Conservation (phyloP, 2,888 invertebrate species). For the Teleogryllus oceanicus region DNA sequence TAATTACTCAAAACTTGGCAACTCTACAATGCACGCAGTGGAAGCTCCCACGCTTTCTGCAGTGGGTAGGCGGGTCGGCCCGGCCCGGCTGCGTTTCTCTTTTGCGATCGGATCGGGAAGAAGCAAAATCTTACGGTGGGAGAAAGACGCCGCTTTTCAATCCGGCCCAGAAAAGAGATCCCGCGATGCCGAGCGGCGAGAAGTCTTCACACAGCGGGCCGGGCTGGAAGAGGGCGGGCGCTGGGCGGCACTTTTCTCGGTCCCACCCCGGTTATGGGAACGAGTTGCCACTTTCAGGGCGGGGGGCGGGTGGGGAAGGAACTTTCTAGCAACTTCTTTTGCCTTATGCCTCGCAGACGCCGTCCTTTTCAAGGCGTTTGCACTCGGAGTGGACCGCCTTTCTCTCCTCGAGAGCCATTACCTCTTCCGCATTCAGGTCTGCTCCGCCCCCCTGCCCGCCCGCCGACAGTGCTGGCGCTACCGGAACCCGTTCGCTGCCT, state of each 20-base stretch:
- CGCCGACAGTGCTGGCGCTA: neutral
- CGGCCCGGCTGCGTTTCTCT: neutral
- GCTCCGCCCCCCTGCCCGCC: neutral
- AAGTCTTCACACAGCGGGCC: too few species aligned
- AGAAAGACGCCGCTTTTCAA: neutral
- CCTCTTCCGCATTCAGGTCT: neutral
- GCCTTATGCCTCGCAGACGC: neutral
- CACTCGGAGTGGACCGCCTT: neutral
- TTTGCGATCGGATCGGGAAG: conserved; percentile 4
- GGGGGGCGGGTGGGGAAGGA: neutral
- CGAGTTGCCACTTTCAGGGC: neutral
- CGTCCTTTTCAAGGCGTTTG: neutral
- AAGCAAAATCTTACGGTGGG: neutral
- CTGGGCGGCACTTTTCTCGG: too few species aligned
- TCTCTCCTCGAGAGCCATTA: neutral
- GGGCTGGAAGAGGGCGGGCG: too few species aligned
- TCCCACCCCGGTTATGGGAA: neutral
- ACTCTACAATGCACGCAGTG: neutral
- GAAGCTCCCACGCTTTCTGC: neutral
- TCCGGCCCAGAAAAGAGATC: too few species aligned
- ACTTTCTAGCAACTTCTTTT: neutral
- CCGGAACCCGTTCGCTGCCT: neutral
- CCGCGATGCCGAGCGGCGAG: too few species aligned
- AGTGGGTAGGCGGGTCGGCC: neutral
- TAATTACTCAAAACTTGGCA: conserved; percentile 18